Percentiles rank a stretch among this genome's conserved stretches.
Conservation (phyloP, 2,113 vertebrate species). For the Sinosuthora webbiana region DNA sequence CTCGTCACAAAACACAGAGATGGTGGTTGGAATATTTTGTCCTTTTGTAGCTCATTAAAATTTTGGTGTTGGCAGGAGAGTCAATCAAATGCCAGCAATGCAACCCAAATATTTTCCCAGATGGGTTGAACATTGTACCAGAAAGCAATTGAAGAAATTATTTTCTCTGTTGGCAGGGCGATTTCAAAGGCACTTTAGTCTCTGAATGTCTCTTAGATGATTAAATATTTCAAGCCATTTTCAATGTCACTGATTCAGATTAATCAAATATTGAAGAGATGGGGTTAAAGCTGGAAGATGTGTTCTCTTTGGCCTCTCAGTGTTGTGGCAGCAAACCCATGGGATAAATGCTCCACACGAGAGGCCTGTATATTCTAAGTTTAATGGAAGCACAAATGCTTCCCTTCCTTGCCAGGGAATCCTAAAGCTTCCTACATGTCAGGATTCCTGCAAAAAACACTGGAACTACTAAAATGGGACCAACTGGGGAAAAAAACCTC, state of each 20-base stretch:
- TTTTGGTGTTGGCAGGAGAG: neutral
- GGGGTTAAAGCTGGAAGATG: neutral
- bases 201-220: neutral
- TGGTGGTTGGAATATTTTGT: neutral
- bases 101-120: conserved; percentile 38
- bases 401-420: neutral
- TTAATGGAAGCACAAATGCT: neutral
- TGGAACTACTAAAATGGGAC: neutral
- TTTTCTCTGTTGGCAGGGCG: neutral
- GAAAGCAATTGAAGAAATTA: neutral
- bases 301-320: neutral
- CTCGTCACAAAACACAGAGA: neutral
- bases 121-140: neutral
- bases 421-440: neutral
- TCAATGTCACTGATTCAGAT: neutral
- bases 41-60: neutral
- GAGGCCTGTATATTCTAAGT: neutral
- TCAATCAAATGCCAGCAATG: neutral
- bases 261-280: neutral
- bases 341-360: neutral
- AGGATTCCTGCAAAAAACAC: neutral
- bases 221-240: conserved; percentile 13
- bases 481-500: neutral
- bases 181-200: neutral
- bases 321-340: neutral